Percentiles rank a stretch among this genome's conserved stretches.
phyloP scores from a whole-genome alignment of 1,140 invertebrate species.

The Mercenaria mercenaria region DNA sequence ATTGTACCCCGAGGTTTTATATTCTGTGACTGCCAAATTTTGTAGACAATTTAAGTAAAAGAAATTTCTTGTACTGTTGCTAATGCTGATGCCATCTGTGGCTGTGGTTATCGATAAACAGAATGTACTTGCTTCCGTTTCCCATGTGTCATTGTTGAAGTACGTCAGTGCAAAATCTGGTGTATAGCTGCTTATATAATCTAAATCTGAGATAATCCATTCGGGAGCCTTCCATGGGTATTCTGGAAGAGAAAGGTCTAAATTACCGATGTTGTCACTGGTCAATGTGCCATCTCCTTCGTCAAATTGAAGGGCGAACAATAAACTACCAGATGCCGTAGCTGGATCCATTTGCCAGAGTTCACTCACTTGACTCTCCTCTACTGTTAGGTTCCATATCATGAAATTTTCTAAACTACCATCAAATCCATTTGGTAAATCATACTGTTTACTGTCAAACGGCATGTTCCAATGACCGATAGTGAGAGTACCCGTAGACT shows the following conservation, averaged over 20 bases:
- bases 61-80: slow-evolving; percentile 60
- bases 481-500: slow-evolving; percentile 63
- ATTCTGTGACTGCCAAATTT: slow-evolving; percentile 45
- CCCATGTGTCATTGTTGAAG: slow-evolving; percentile 36
- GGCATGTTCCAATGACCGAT: slow-evolving; percentile 74
- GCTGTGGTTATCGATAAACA: not conserved
- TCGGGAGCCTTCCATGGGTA: slow-evolving; percentile 70
- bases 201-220: slow-evolving; percentile 72
- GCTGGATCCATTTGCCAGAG: slow-evolving; percentile 69
- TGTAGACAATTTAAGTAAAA: slow-evolving; percentile 69
- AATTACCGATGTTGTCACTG: slow-evolving; percentile 53
- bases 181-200: not conserved
- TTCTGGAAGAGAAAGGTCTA: slow-evolving; percentile 57
- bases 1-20: slow-evolving; percentile 38
- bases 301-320: slow-evolving; percentile 71
- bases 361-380: slow-evolving; percentile 67
- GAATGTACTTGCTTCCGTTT: not conserved
- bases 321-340: slow-evolving; percentile 46
- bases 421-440: slow-evolving; percentile 45
- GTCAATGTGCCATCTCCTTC: slow-evolving; percentile 68
- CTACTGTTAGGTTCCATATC: slow-evolving; percentile 70
- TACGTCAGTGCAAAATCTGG: slow-evolving; percentile 31
- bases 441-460: slow-evolving; percentile 55
- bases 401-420: slow-evolving; percentile 74
- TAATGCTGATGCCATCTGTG: slow-evolving; percentile 8